phyloP scores from a whole-genome alignment of 2,797 vertebrate genomes.

The Lutjanus argentimaculatus region DNA sequence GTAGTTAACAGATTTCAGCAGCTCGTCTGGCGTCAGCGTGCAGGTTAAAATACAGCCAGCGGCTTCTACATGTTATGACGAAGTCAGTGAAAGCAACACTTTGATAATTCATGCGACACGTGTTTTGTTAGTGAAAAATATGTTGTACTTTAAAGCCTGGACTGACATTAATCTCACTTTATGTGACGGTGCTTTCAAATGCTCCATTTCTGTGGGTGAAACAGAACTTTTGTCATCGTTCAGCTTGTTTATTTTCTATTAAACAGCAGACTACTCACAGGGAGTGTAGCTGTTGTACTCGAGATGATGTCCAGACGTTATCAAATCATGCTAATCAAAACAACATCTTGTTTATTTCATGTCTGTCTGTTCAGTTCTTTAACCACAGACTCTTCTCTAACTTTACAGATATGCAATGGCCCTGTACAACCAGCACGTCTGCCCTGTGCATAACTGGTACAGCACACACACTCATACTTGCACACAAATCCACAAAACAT shows the following conservation, averaged over 20 bases:
- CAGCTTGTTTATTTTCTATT: background rate
- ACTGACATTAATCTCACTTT: background rate
- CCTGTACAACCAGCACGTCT: conserved; percentile 89
- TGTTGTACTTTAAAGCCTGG: background rate
- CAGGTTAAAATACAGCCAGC: conserved; percentile 46
- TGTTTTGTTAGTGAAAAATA: background rate
- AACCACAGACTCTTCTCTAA: background rate
- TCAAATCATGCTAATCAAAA: background rate
- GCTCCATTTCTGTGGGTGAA: background rate
- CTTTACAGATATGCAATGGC: conserved; percentile 87
- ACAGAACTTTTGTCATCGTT: background rate
- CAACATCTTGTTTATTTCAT: background rate
- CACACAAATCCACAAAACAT: conserved; percentile 48
- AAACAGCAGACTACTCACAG: background rate
- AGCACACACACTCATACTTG: conserved; percentile 38
- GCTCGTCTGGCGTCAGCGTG: conserved; percentile 5
- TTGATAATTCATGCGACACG: background rate
- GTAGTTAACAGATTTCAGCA: conserved; percentile 15
- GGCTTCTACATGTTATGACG: background rate
- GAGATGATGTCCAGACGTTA: background rate
- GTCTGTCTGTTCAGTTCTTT: conserved; percentile 2
- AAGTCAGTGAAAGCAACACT: background rate
- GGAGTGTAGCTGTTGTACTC: background rate
- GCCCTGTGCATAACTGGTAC: conserved; percentile 89
- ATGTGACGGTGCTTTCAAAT: background rate